Conservation (phyloP, 2,113 vertebrate genomes). For the Colossoma macropomum region DNA sequence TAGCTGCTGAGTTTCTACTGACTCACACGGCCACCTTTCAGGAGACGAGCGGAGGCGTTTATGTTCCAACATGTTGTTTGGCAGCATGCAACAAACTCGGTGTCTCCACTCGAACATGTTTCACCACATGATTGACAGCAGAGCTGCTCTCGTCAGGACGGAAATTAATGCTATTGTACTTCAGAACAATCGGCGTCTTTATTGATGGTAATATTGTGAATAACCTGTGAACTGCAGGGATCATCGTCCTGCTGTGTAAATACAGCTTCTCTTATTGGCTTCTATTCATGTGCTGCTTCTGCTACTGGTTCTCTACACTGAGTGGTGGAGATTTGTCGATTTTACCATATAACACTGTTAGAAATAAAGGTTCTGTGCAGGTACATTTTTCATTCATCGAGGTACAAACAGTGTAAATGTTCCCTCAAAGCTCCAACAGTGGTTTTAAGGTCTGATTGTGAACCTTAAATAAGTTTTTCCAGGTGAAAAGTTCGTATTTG, state of each 20-base stretch:
- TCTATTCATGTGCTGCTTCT: too few relatives aligned
- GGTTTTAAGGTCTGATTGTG: too few relatives aligned
- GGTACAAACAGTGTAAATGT: too few relatives aligned
- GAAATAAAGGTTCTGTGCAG: too few relatives aligned
- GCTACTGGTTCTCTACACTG: too few relatives aligned
- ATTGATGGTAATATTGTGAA: background rate
- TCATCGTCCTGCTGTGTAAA: background rate
- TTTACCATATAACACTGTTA: too few relatives aligned
- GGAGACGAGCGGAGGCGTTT: constrained; percentile 30
- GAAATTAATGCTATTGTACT: background rate
- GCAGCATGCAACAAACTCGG: constrained; percentile 10
- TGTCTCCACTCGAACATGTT: constrained; percentile 1
- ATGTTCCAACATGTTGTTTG: constrained; percentile 10
- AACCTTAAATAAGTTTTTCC: too few relatives aligned
- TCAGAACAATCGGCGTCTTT: background rate
- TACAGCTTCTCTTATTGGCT: background rate
- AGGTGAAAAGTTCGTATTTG: too few relatives aligned
- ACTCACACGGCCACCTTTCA: constrained; percentile 42
- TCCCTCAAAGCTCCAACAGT: too few relatives aligned
- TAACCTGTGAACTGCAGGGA: background rate
- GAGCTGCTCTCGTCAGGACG: too few relatives aligned
- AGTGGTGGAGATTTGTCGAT: too few relatives aligned
- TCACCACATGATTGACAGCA: constrained; percentile 3
- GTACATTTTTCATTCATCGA: too few relatives aligned
- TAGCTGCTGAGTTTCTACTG: constrained; percentile 35